A percentile compares a stretch with the other conserved stretches of the same genome.
phyloP scores from a whole-genome alignment of 2,888 invertebrate species.

The Rhamnusium bicolor region DNA sequence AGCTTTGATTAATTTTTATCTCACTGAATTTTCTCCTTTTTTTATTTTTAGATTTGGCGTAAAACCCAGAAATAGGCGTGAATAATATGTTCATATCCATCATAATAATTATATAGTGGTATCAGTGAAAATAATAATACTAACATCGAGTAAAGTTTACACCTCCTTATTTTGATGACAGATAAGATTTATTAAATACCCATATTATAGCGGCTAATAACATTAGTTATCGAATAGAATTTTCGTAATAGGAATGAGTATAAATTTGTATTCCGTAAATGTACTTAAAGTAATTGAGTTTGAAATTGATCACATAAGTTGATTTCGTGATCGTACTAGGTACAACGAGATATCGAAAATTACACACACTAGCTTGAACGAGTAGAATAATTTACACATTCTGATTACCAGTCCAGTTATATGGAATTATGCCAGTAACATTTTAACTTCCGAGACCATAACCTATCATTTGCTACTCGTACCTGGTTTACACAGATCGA shows the following conservation, averaged over 20 bases:
- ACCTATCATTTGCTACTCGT: conserved; percentile 69
- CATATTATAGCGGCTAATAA: conserved; percentile 48
- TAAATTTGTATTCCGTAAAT: conserved; percentile 46
- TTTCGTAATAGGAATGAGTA: conserved; percentile 46
- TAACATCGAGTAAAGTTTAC: conserved; percentile 33
- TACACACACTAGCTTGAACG: conserved; percentile 58
- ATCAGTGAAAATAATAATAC: conserved; percentile 8
- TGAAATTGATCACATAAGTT: conserved; percentile 66
- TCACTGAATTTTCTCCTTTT: no score
- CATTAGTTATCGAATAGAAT: conserved; percentile 50
- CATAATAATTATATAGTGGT: not conserved
- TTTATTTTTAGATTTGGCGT: no score
- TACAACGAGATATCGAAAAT: conserved; percentile 68
- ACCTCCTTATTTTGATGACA: conserved; percentile 38
- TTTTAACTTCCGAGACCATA: conserved; percentile 69
- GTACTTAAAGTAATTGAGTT: conserved; percentile 54
- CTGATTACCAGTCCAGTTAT: conserved; percentile 69
- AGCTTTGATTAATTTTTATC: no score
- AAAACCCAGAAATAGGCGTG: no score
- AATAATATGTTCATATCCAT: not conserved
- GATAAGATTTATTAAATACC: conserved; percentile 47
- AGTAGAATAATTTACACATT: conserved; percentile 69
- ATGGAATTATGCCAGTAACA: conserved; percentile 69
- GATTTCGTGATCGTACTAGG: conserved; percentile 66
- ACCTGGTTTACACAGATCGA: conserved; percentile 66